Base-by-base conservation (phyloP, 2,113 vertebrate species). In the Vidua chalybeata region DNA sequence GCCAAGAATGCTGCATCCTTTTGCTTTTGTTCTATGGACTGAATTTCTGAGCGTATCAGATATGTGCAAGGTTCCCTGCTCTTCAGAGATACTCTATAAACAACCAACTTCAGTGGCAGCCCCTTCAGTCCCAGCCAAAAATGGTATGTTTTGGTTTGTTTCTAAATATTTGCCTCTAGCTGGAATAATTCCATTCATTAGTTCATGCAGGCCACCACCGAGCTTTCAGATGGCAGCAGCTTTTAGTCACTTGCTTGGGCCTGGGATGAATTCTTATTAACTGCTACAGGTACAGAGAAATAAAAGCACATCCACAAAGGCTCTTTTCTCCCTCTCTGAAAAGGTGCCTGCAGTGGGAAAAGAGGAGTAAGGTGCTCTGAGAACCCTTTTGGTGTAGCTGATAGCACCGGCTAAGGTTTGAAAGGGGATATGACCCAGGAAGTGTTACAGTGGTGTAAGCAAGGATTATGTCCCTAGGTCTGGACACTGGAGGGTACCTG, bases 131-230 rank as follows among this genome's bases (percentile, higher is more conserved):
- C 46, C 54, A 66, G 82, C 75, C 43, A 85, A 63, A 77, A 66
- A 10, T 18, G 31, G 17, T 67, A 46, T 48, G 56, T 13, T 72
- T 17, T 87, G 49, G 49, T 91, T 31, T 66, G 43, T 92, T 77
- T 33, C 78, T 84, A 54, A 76, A 21, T 66, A 69, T 28, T 41
- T 88, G 63, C 67, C 39, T 4, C 73, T 69, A 93, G 79, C 90
- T 96, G 91, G 75, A 90, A 78, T 87, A 62, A 87, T 76, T 95
- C 84, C 93, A 80, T 87, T 86, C 59, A 31, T 92, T 88, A 84
- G 87, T 94, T 93, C 92, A 78, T 71, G 68, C 82, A 67, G 82
- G 75, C 59, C 68, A 81, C 79, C 73, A 37, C 68, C 1, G 20
- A 85, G 88, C 85, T 80, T 67, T 93, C 90, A 90, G 90, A 86